These are phyloP conservation scores for Drosophila formosana DNA, from an alignment of 2,888 invertebrate genomes.

Conservation along the genomic window DNA sequence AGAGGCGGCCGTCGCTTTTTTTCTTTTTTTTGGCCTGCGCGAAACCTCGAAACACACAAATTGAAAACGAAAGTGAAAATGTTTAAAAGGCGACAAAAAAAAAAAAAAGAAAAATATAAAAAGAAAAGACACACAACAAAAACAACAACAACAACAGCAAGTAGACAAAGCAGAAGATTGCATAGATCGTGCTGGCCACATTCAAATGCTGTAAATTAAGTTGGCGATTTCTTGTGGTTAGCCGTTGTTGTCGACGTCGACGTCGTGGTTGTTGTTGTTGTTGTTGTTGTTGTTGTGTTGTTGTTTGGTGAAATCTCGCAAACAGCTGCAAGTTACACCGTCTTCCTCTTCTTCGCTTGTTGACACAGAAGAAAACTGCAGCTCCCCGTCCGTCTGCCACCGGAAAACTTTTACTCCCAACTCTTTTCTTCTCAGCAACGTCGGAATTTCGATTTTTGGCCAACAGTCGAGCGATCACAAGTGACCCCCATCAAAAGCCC, in stretches of 20 bases:
- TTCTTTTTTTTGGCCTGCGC: conserved; percentile 29
- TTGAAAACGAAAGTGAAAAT: conserved; percentile 77
- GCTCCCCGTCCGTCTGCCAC: conserved; percentile 9
- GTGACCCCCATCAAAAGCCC: conserved; percentile 32
- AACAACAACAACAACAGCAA: conserved; percentile 6
- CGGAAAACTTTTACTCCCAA: conserved; percentile 50
- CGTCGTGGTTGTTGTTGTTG: conserved; percentile 31
- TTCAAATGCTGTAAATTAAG: conserved; percentile 75
- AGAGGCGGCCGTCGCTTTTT: conserved; percentile 18
- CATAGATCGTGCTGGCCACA: conserved; percentile 59
- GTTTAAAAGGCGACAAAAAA: conserved; percentile 34
- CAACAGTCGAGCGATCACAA: conserved; percentile 28
- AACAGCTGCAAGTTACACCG: conserved; percentile 13
- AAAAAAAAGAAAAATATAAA: conserved; percentile 22
- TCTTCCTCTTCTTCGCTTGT: conserved; percentile 25
- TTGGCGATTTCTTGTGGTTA: conserved; percentile 69
- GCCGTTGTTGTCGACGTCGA: conserved; percentile 24
- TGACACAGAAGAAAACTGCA: conserved; percentile 25
- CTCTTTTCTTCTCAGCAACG: not conserved
- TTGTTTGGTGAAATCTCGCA: conserved; percentile 65
- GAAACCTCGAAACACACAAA: conserved; percentile 75
- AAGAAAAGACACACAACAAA: conserved; percentile 5
- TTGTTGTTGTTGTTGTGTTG: conserved; percentile 33
- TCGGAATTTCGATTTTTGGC: conserved; percentile 4
- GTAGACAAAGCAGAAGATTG: conserved; percentile 63